Evolutionary conservation across 37 sponge, comb jelly and placozoan genomes (phyloP).

Genomic region (Ephydatia muelleri): DNA sequence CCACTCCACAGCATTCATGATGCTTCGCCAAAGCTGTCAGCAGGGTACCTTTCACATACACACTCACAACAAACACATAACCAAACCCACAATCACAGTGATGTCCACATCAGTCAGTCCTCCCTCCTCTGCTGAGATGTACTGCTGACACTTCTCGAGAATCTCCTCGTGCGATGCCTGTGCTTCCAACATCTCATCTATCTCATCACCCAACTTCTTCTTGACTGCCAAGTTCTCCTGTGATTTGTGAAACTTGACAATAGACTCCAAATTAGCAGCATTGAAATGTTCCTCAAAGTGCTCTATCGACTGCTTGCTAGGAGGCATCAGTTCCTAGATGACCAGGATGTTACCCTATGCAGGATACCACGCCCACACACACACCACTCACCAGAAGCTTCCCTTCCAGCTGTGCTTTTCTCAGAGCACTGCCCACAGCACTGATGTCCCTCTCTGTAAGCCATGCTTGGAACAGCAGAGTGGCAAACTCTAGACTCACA

Average conservation of each 20-base stretch:
- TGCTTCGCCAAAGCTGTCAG: conserved; percentile 73
- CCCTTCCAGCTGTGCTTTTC: conserved; percentile 63
- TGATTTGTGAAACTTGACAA: conserved; percentile 57
- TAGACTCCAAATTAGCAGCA: conserved; percentile 29
- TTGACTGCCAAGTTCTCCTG: conserved; percentile 46
- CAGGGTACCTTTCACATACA: not conserved
- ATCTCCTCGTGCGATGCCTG: conserved; percentile 47
- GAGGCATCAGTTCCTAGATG: conserved; percentile 73
- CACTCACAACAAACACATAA: not conserved
- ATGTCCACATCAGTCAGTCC: conserved; percentile 60
- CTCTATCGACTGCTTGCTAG: conserved; percentile 45
- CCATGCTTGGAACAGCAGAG: conserved; percentile 80
- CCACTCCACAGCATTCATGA: conserved; percentile 81
- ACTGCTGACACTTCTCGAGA: conserved; percentile 54
- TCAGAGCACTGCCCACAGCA: conserved; percentile 57
- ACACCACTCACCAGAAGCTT: conserved; percentile 64
- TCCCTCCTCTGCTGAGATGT: conserved; percentile 20
- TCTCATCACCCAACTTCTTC: conserved; percentile 40
- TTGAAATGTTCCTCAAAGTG: conserved; percentile 82
- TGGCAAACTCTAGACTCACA: conserved; percentile 70
- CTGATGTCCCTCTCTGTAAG: conserved; percentile 78
- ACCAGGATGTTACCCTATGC: not conserved
- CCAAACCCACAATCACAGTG: conserved; percentile 56
- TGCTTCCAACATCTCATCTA: conserved; percentile 23
- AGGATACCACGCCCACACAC: not conserved